Evolutionary conservation across 2,113 vertebrate species (phyloP).

Genomic region (Phylloscopus trochiloides): DNA sequence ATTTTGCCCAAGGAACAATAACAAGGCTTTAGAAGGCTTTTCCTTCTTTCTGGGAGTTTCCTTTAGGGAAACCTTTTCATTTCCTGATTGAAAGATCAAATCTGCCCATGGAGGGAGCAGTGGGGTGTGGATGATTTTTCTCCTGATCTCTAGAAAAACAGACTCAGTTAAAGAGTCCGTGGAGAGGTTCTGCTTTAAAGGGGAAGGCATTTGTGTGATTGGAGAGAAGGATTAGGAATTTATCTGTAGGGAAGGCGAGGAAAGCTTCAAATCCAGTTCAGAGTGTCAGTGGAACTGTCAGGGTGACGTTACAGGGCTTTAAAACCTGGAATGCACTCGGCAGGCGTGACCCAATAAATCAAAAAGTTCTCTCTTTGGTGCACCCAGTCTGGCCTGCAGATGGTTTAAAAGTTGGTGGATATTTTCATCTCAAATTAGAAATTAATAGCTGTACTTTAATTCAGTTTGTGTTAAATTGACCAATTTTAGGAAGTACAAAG

Average conservation of each 20-base stretch:
- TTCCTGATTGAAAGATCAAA: constrained; percentile 27
- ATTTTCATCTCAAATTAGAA: background rate
- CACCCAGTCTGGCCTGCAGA: background rate
- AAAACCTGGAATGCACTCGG: background rate
- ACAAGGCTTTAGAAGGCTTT: background rate
- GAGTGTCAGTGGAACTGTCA: background rate
- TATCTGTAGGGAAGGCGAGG: background rate
- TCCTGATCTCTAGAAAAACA: constrained; percentile 6
- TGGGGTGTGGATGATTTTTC: background rate
- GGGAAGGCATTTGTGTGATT: background rate
- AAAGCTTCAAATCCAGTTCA: background rate
- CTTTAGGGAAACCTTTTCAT: constrained; percentile 47
- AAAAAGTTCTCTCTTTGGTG: background rate
- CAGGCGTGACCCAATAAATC: background rate
- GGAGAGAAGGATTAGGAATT: background rate
- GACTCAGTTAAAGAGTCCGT: background rate
- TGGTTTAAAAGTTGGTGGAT: background rate
- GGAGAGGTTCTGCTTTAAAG: background rate
- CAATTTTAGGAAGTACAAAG: background rate
- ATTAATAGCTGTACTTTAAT: background rate
- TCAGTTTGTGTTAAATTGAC: background rate
- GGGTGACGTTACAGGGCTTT: background rate
- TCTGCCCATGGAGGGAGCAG: constrained; percentile 21
- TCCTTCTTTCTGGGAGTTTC: constrained; percentile 10
- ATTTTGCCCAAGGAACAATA: constrained; percentile 31